Evolutionary conservation across 2,113 vertebrate genomes (phyloP), one percentile per base, ranked within the genome.

Genomic region (Solea solea): DNA sequence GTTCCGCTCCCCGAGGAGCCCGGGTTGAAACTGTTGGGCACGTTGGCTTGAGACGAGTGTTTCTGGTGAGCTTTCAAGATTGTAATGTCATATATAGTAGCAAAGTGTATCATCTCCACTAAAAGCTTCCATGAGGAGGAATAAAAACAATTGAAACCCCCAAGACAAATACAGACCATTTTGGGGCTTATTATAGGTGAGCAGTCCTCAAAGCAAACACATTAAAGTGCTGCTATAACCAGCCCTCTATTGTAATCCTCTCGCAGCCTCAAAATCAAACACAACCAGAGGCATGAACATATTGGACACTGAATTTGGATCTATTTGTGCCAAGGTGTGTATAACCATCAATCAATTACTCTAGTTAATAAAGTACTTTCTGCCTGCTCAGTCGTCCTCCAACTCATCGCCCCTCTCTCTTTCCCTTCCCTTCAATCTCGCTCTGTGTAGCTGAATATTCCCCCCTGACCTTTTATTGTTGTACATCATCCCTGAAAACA

Each of bases 341-440:
- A 54, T 74, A 51, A 64, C 81, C 78, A 90, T 89, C 84, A 87
- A 86, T 90, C 90, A 89, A 89, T 88, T 83, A 83, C 49, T 60
- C 63, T 71, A 72, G 83, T 80, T 87, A 91, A 90, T 87, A 78
- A 89, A 84, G 52, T 44, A 55, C 70, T 75, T 61, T 78, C 65
- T 72, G 74, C 60, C 64, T 53, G 68, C 57, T 46, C 56, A 72
- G 63, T 67, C 67, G 69, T 82, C 75, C 72, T 80, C 77, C 66
- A 71, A 58, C 45, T 27, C 62, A 27, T 34, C 50, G 9, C 55
- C 4, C 34, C 45, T 34, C 65, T 34, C 65, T 9, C 40, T 41
- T 52, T 61, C 66, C 10, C 64, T 28, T 60, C 34, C 28, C 9
- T n/a, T 55, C 41, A 39, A 8, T 68, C 69, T 5, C 15, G 55